These are phyloP conservation scores for Macquaria australasica DNA, from an alignment of 2,113 vertebrate genomes.

Conservation along the genomic window DNA sequence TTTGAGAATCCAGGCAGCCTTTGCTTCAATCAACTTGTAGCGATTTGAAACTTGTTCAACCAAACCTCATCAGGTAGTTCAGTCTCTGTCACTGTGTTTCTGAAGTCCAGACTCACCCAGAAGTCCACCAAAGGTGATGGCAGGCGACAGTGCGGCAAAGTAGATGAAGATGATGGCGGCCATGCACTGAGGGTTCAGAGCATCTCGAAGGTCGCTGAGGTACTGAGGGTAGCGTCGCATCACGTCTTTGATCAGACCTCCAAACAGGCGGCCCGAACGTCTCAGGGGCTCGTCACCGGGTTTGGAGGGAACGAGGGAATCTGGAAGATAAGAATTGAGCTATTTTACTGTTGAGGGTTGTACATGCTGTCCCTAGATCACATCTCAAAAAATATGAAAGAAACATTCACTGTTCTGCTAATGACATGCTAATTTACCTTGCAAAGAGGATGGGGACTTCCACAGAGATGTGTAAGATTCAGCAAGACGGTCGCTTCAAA, in stretches of 20 bases:
- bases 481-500: not conserved
- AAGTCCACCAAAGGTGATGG: slow-evolving; percentile 95
- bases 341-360: not conserved
- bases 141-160: slow-evolving; percentile 92
- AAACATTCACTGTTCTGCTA: not conserved
- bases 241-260: slow-evolving; percentile 90
- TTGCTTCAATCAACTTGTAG: not conserved
- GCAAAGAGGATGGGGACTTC: too few relatives aligned
- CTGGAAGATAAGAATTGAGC: slow-evolving; percentile 26
- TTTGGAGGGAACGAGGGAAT: slow-evolving; percentile 85
- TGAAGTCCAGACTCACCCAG: slow-evolving; percentile 83
- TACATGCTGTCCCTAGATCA: too few relatives aligned
- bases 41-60: not conserved
- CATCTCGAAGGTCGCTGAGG: slow-evolving; percentile 90
- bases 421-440: not conserved
- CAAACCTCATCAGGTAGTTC: not conserved
- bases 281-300: slow-evolving; percentile 86
- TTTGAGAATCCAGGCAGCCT: not conserved
- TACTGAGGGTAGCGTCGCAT: slow-evolving; percentile 92
- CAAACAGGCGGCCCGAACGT: slow-evolving; percentile 90
- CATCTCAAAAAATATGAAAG: not conserved
- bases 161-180: slow-evolving; percentile 97
- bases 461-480: not conserved
- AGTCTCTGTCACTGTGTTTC: not conserved
- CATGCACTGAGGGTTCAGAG: slow-evolving; percentile 91